A percentile compares a stretch with the other conserved stretches of the same genome.
phyloP scores from a whole-genome alignment of 2,113 vertebrate genomes.

The Pterocles burchelli region DNA sequence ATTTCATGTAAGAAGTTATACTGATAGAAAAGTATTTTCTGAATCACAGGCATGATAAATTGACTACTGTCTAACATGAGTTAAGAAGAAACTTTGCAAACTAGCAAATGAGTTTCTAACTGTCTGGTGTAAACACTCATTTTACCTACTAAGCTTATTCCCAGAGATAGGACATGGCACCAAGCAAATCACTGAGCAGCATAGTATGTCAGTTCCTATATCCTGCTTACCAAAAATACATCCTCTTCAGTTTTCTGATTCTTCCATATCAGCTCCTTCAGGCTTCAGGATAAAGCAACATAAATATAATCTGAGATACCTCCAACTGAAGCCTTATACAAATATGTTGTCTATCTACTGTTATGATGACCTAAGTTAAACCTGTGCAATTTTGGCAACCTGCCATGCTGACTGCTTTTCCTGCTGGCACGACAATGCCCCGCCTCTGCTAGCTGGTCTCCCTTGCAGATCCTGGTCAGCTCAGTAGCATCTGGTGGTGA shows the following conservation, averaged over 20 bases:
- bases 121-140: neutral
- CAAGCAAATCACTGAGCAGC: neutral
- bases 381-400: neutral
- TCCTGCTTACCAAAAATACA: neutral
- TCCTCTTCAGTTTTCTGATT: neutral
- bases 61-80: neutral
- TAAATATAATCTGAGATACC: neutral
- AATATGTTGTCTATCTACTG: neutral
- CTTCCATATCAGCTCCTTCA: neutral
- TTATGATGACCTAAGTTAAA: neutral
- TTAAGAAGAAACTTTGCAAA: neutral
- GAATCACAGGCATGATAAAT: neutral
- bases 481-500: neutral
- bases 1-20: neutral
- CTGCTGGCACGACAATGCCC: neutral
- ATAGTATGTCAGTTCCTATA: neutral
- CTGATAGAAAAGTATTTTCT: neutral
- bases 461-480: neutral
- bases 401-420: neutral
- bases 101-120: neutral
- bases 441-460: neutral
- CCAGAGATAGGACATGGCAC: neutral
- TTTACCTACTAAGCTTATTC: neutral
- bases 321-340: neutral
- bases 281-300: neutral